phyloP scores from a whole-genome alignment of 2,888 invertebrate genomes.

The Lochmaea crataegi region DNA sequence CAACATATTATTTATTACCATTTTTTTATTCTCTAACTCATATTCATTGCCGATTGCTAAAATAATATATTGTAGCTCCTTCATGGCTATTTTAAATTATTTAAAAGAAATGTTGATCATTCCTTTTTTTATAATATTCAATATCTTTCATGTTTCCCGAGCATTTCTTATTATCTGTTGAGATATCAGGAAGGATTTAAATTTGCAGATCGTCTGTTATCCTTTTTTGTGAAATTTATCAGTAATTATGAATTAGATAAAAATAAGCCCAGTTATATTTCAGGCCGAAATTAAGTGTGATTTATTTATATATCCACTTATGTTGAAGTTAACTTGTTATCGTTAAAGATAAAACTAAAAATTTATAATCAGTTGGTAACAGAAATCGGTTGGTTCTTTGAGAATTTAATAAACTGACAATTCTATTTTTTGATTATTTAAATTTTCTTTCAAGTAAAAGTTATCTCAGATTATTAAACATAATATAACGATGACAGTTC shows the following conservation, averaged over 20 bases:
- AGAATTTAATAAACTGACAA: too few species aligned
- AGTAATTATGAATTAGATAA: background rate
- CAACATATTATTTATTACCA: too few species aligned
- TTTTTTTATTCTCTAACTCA: too few species aligned
- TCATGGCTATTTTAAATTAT: too few species aligned
- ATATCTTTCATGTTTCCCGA: too few species aligned
- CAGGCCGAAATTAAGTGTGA: background rate
- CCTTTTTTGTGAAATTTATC: background rate
- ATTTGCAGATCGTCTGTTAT: background rate
- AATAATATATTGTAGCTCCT: too few species aligned
- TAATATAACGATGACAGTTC: slow-evolving; percentile 1
- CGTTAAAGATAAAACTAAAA: background rate
- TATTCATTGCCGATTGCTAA: too few species aligned
- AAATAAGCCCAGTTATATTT: background rate
- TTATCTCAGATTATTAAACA: background rate
- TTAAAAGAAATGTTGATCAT: too few species aligned
- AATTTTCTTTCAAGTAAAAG: too few species aligned
- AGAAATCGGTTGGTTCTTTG: background rate
- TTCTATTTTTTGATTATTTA: too few species aligned
- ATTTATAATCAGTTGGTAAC: background rate
- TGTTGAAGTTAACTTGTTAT: background rate
- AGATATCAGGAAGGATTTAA: background rate
- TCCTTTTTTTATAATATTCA: too few species aligned
- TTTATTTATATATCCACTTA: background rate
- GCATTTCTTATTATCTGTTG: too few species aligned